Evolutionary conservation across 2,797 vertebrate genomes (phyloP).

Genomic region (Columba guinea): DNA sequence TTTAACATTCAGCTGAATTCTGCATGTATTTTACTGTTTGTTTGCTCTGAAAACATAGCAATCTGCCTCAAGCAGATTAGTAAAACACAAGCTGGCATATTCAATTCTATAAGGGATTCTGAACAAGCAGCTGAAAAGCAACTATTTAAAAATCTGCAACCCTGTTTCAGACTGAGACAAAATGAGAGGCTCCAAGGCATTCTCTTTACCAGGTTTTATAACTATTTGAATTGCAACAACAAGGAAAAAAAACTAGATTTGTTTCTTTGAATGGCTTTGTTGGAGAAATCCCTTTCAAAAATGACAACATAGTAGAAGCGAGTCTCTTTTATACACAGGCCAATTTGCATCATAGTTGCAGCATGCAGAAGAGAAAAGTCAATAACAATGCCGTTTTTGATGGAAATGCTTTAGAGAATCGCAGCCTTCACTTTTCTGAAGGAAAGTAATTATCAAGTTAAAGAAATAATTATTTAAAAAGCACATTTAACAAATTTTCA

Average conservation of each 20-base stretch:
- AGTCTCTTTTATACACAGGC: neutral
- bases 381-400: neutral
- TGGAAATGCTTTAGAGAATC: neutral
- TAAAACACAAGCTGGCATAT: neutral
- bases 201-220: neutral
- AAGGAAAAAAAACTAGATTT: rapidly evolving
- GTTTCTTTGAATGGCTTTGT: neutral
- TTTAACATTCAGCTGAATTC: neutral
- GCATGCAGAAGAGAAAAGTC: neutral
- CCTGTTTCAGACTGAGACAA: neutral
- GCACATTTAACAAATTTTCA: neutral
- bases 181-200: neutral
- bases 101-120: neutral
- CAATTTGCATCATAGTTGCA: neutral
- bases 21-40: neutral
- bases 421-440: neutral
- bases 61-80: neutral
- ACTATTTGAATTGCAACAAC: neutral
- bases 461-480: neutral
- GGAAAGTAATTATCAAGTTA: neutral
- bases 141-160: neutral
- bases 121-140: neutral
- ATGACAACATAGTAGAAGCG: neutral
- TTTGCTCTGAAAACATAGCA: neutral
- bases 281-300: neutral